Base-by-base conservation (phyloP, 2,888 invertebrate species). In the Dynastes maya region DNA sequence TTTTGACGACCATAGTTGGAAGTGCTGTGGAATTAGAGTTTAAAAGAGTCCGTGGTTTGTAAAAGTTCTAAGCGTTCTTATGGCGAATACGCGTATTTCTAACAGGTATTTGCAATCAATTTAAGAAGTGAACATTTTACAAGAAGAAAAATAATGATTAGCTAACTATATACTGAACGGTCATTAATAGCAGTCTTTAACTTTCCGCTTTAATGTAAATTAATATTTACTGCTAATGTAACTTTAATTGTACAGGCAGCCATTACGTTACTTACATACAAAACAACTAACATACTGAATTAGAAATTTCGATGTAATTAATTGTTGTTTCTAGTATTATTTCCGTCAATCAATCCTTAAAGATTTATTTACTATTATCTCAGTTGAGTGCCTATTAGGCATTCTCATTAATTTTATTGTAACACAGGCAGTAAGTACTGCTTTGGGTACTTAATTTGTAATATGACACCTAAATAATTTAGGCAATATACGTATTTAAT, bases 1-100 rank as follows among this genome's bases (percentile, higher is more conserved):
- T 61, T 16, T 29, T 74, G 61, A 68, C 9, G 27, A 27, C 72
- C 61, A 11, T 74, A 74, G 45, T 74, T 74, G 72, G 72, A 55
- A 63, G 61, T 74, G 72, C 61, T 45, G 45, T 37, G 22, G 72
- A 74, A 74, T 74, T 74, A 58, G 61, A 61, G 61, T 63, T 74
- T 61, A 45, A 40, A 22, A 74, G 45, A 74, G 45, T 27, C 22
- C 51, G 51, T 29, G 22, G 16, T 68, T 68, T 68, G 51, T 51
- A 29, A 29, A 29, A 51, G 51, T 51, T 51, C 27, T 13, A 51
- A 13, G 6, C 49, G 51, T 68, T 68, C 51, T 68, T 51, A 68
- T 51, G 68, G 72, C n/a, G 6, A 58, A 58, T 40, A 58, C 37
- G 37, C 37, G 58, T 16, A 72, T 72, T 72, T 22, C 13, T 32